Evolutionary conservation across 2,888 invertebrate genomes (phyloP), one percentile per base, ranked within the genome.

Genomic region (Drosophila pegasa): DNA sequence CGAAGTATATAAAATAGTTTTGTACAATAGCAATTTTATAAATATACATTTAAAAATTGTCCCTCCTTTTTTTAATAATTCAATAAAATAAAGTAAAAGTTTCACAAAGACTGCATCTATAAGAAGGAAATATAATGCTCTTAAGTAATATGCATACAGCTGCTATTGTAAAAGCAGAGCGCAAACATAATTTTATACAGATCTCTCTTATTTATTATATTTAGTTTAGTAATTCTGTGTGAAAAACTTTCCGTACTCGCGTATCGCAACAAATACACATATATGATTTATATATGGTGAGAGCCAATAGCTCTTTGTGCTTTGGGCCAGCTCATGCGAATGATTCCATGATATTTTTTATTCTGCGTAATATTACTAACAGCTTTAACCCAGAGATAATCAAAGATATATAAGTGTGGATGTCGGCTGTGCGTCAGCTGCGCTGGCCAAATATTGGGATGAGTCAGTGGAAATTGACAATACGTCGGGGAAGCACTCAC

Each of bases 351-450:
- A 8, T 20, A 9, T 33, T 50, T 18, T 25, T n/a, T 16, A 22
- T 66, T 79, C 63, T 67, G 69, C 63, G 65, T 80, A 69, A 62
- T 63, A 41, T 48, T 63, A 60, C 48, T 52, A 69, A 65, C 58
- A 29, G 55, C 58, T n/a, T 48, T 51, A 61, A 22, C 40, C 45
- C 64, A 58, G 37, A 58, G 55, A 62, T 47, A 63, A 25, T 45
- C 16, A 45, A 16, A 27, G 55, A 18, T 12, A 51, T 59, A 31
- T 55, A 50, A 20, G 38, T 20, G 38, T 20, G 38, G 45, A 41
- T 51, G 47, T 14, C 18, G n/a, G 31, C 54, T 43, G 59, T 86
- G 80, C 83, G 87, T 88, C 88, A 88, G 60, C 62, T 60, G 55
- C 50, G 51, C 16, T 41, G 37, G 2, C 20, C 50, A 62, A 65